phyloP scores from a whole-genome alignment of 2,888 invertebrate genomes.

The Homarus gammarus region DNA sequence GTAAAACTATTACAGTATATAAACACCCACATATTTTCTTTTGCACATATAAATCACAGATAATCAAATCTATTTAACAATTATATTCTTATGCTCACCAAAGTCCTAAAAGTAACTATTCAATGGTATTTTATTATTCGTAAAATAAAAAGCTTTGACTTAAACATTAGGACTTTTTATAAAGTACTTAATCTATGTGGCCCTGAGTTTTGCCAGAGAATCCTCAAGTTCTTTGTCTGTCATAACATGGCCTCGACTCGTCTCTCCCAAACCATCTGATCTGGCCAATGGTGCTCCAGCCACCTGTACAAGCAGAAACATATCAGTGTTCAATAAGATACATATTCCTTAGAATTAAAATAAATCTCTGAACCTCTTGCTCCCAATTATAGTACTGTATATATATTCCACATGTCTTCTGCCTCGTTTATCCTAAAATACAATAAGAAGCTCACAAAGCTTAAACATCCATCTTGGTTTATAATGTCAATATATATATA shows the following conservation, averaged over 20 bases:
- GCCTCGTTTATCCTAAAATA: too few relatives aligned
- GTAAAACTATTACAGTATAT: too few relatives aligned
- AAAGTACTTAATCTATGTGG: slow-evolving; percentile 39
- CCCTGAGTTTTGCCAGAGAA: slow-evolving; percentile 68
- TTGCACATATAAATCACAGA: too few relatives aligned
- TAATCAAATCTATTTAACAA: too few relatives aligned
- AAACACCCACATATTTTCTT: too few relatives aligned
- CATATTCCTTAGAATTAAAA: too few relatives aligned
- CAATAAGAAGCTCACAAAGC: too few relatives aligned
- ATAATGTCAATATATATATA: too few relatives aligned
- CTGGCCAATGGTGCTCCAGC: slow-evolving; percentile 66
- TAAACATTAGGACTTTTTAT: not conserved
- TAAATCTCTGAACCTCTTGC: not conserved
- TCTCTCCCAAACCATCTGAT: slow-evolving; percentile 50
- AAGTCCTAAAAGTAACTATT: not conserved
- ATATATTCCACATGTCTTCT: too few relatives aligned
- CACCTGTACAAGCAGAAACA: slow-evolving; percentile 40
- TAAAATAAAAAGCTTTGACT: not conserved
- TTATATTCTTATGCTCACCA: not conserved
- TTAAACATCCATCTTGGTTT: too few relatives aligned
- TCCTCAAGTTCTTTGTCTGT: slow-evolving; percentile 68
- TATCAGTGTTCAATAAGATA: not conserved
- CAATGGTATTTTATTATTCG: not conserved
- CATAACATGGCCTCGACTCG: slow-evolving; percentile 19
- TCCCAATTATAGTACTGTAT: not conserved